Conservation (phyloP, 1,140 invertebrate species). For the Drosophila asahinai region DNA sequence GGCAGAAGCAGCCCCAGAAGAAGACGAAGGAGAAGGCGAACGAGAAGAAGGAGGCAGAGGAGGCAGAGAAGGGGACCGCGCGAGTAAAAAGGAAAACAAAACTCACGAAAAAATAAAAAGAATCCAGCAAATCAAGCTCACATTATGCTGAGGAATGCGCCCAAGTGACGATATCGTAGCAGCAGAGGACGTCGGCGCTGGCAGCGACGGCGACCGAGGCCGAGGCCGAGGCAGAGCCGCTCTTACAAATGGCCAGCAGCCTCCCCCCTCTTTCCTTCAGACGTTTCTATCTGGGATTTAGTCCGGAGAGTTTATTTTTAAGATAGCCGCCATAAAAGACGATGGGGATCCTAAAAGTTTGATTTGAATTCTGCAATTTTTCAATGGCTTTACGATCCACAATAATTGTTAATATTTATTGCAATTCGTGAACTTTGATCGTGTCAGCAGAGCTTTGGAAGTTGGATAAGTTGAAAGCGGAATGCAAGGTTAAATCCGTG, state of each 20-base stretch:
- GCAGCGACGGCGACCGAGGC: constrained; percentile 17
- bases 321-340: constrained; percentile 31
- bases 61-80: constrained; percentile 28
- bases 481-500: neutral
- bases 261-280: constrained; percentile 19
- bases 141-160: constrained; percentile 83
- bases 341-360: constrained; percentile 11
- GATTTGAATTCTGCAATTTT: constrained; percentile 13
- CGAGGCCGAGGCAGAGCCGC: constrained; percentile 32
- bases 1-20: constrained; percentile 45
- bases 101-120: constrained; percentile 76
- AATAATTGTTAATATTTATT: constrained; percentile 15
- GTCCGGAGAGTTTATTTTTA: constrained; percentile 34
- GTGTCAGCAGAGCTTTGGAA: neutral
- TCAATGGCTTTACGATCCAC: constrained; percentile 17
- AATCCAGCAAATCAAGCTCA: constrained; percentile 85
- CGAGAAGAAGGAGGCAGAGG: constrained; percentile 41
- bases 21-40: constrained; percentile 26
- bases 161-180: constrained; percentile 84
- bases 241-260: constrained; percentile 67
- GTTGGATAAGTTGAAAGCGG: neutral
- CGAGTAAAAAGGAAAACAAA: constrained; percentile 53
- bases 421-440: constrained; percentile 16
- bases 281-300: constrained; percentile 19
- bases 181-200: constrained; percentile 55